These are phyloP conservation scores for Prolemur simus DNA, from an alignment of 2,113 vertebrate genomes.

Conservation along the genomic window DNA sequence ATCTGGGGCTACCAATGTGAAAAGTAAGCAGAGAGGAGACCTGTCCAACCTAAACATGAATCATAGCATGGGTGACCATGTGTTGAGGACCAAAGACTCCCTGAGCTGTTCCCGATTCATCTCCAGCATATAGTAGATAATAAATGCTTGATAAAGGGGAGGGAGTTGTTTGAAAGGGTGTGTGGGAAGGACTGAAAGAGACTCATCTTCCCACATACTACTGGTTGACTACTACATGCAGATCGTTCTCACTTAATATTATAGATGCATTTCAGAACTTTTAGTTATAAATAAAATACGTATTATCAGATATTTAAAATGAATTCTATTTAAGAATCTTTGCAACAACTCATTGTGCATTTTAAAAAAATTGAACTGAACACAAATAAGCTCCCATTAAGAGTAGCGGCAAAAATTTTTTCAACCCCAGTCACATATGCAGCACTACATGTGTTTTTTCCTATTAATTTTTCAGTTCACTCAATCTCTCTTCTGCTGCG, in stretches of 20 bases:
- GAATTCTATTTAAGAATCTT: background rate
- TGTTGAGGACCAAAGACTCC: background rate
- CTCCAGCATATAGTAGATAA: background rate
- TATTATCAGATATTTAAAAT: background rate
- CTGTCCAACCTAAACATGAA: background rate
- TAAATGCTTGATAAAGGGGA: background rate
- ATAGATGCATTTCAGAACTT: background rate
- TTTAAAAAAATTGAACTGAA: background rate
- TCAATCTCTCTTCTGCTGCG: background rate
- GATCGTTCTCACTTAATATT: background rate
- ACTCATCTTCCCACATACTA: background rate
- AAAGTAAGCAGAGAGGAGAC: background rate
- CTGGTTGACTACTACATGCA: background rate
- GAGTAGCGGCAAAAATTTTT: background rate
- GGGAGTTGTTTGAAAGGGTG: background rate
- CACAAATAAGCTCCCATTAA: background rate
- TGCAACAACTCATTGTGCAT: background rate
- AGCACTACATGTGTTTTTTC: background rate
- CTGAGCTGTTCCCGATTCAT: too few species aligned
- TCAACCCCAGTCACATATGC: background rate
- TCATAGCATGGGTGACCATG: rapidly evolving
- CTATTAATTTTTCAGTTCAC: background rate
- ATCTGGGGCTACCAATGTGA: background rate
- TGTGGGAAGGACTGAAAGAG: background rate
- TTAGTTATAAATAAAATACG: background rate